Conservation (phyloP, 2,888 invertebrate genomes). For the Ophioninae sp. region DNA sequence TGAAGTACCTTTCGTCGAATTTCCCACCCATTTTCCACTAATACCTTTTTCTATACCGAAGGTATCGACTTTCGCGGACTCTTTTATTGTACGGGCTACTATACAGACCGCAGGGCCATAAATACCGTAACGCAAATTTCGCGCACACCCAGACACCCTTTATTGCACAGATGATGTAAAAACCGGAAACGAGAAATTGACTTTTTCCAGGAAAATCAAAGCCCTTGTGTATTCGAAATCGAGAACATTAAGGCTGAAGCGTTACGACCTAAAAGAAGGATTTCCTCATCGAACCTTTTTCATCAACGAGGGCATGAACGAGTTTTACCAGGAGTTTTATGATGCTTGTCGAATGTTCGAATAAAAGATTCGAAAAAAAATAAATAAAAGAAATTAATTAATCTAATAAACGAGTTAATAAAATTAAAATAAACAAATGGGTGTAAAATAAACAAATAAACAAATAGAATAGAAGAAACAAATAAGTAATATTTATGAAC, state of each 20-base stretch:
- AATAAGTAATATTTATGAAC: no score
- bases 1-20: neutral
- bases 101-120: neutral
- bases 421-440: neutral
- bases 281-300: constrained; percentile 2
- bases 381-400: neutral
- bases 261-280: neutral
- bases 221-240: neutral
- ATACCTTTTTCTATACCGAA: neutral
- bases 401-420: neutral
- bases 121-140: neutral
- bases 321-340: neutral
- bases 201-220: neutral
- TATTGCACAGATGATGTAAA: neutral
- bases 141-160: neutral
- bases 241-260: constrained; percentile 10
- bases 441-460: no score
- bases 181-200: neutral
- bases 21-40: neutral
- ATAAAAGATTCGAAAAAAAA: neutral
- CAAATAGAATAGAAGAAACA: no score
- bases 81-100: neutral
- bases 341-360: neutral
- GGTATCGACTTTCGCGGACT: neutral
- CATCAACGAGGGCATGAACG: neutral